Conservation (phyloP, 2,113 vertebrate genomes). For the Lycocorax pyrrhopterus region DNA sequence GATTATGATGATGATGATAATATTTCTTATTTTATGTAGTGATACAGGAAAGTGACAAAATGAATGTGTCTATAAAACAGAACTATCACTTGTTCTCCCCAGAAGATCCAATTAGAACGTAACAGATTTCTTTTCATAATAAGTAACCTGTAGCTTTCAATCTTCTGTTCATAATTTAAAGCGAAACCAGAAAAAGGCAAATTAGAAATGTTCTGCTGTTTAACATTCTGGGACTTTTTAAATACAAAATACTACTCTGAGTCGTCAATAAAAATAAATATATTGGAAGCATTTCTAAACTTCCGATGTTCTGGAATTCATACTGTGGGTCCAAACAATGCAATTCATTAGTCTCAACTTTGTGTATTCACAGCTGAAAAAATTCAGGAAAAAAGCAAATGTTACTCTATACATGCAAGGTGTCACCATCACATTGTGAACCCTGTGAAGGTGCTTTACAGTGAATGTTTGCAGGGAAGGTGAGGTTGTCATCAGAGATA, state of each 20-base stretch:
- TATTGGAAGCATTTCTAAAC: slow-evolving; percentile 5
- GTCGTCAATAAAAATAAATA: slow-evolving; percentile 20
- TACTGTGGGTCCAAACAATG: not conserved
- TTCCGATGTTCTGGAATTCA: slow-evolving; percentile 4
- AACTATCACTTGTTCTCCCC: slow-evolving; percentile 21
- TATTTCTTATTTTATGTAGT: slow-evolving; percentile 34
- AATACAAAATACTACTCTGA: not conserved
- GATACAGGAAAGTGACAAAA: slow-evolving; percentile 35
- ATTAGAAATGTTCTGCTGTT: not conserved
- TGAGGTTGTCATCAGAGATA: not conserved
- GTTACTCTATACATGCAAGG: not conserved
- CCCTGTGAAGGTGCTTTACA: not conserved
- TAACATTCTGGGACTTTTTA: not conserved
- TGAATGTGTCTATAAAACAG: slow-evolving; percentile 22
- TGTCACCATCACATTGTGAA: not conserved
- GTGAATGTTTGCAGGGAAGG: not conserved
- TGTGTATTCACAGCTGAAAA: slow-evolving; percentile 17
- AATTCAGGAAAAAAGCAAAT: not conserved
- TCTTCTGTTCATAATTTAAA: not conserved
- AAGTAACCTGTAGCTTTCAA: slow-evolving; percentile 5
- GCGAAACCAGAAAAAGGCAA: not conserved
- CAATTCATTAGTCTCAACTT: slow-evolving; percentile 16
- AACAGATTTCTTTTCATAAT: slow-evolving; percentile 7
- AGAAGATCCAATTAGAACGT: slow-evolving; percentile 2
- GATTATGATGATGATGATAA: not conserved